Conservation (phyloP, 2,113 vertebrate genomes). For the Grus americana region DNA sequence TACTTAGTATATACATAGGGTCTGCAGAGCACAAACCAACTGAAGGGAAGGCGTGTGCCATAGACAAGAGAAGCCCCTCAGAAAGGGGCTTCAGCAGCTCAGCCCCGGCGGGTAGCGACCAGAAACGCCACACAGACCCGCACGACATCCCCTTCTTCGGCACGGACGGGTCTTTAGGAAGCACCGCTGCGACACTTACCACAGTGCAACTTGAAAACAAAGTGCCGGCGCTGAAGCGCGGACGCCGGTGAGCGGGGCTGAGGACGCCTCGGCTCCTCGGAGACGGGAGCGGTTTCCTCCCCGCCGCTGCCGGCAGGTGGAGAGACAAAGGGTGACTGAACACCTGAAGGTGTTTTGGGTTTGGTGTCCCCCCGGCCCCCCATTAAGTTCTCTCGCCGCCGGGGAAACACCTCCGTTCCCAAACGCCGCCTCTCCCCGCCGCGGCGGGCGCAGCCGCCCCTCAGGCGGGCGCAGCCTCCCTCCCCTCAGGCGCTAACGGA, state of each 20-base stretch:
- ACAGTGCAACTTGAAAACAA: neutral
- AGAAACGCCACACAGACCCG: rapidly evolving
- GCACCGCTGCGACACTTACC: neutral
- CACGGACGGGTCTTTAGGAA: rapidly evolving
- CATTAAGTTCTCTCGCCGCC: rapidly evolving
- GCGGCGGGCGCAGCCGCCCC: neutral
- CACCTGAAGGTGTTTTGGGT: rapidly evolving
- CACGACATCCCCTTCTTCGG: rapidly evolving
- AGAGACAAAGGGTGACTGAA: rapidly evolving
- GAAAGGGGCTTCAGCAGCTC: rapidly evolving
- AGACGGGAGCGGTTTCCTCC: neutral
- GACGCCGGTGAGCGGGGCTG: neutral
- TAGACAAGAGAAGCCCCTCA: rapidly evolving
- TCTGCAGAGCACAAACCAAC: rapidly evolving
- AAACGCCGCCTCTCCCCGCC: neutral
- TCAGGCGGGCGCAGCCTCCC: neutral
- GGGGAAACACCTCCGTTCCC: neutral
- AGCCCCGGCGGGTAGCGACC: neutral
- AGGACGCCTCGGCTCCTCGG: neutral
- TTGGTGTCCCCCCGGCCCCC: rapidly evolving
- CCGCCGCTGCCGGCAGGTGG: neutral
- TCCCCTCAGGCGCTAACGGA: neutral
- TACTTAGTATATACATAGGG: rapidly evolving
- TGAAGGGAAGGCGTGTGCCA: neutral
- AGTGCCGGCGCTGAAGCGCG: neutral